phyloP scores from a whole-genome alignment of 2,113 vertebrate species.

The Pipa parva region DNA sequence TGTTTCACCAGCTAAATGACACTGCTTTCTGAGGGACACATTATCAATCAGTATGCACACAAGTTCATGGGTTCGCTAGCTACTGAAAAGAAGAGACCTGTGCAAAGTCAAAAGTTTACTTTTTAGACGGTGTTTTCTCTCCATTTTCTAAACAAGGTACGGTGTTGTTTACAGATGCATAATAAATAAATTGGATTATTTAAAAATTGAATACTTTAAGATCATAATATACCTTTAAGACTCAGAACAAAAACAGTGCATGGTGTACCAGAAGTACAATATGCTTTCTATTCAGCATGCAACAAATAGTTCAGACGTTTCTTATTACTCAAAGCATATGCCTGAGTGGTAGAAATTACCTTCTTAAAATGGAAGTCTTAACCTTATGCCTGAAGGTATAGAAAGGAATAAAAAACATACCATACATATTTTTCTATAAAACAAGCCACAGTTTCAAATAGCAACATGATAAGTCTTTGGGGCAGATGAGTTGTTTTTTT shows the following conservation, averaged over 20 bases:
- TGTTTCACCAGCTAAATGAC: no score
- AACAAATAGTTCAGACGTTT: conserved; percentile 39
- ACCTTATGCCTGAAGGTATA: conserved; percentile 35
- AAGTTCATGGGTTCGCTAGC: no score
- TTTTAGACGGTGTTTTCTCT: no score
- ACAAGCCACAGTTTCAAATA: conserved; percentile 7
- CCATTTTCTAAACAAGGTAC: no score
- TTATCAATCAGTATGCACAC: no score
- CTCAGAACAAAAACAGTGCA: neutral
- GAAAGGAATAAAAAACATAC: conserved; percentile 36
- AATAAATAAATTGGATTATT: no score
- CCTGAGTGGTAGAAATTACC: conserved; percentile 37
- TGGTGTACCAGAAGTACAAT: conserved; percentile 5
- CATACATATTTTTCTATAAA: conserved; percentile 27
- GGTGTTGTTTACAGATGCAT: no score
- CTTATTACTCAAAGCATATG: conserved; percentile 30
- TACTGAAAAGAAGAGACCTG: no score
- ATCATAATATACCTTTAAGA: no score
- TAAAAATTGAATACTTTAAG: no score
- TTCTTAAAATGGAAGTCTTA: conserved; percentile 37
- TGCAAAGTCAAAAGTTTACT: no score
- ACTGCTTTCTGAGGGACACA: no score
- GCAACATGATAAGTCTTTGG: conserved; percentile 15
- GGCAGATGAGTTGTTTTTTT: conserved; percentile 4
- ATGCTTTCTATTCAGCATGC: conserved; percentile 39